phyloP scores from a whole-genome alignment of 2,888 invertebrate genomes.

The Cyrtodaria siliqua region DNA sequence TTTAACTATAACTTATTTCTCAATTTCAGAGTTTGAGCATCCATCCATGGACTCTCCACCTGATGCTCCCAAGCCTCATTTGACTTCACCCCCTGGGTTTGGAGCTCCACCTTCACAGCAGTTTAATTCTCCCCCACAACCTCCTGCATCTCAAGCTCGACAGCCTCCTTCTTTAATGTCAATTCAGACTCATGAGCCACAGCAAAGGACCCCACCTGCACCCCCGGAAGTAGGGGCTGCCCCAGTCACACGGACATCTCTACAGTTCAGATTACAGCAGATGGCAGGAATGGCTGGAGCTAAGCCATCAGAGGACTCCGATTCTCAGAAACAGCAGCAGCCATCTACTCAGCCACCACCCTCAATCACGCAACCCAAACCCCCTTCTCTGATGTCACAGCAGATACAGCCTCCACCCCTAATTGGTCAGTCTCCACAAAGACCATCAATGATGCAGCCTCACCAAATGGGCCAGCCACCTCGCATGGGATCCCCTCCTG shows the following conservation, averaged over 20 bases:
- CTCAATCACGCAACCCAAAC: constrained; percentile 4
- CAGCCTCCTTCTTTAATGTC: neutral
- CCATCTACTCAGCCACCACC: constrained; percentile 23
- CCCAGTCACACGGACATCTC: constrained; percentile 32
- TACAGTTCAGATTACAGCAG: constrained; percentile 53
- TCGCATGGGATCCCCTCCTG: neutral
- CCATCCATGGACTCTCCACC: too few species aligned
- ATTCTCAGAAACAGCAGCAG: constrained; percentile 2
- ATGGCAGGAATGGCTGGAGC: constrained; percentile 32
- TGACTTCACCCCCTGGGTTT: neutral
- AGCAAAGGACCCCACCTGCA: neutral
- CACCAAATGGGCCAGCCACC: neutral
- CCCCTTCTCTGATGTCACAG: constrained; percentile 43
- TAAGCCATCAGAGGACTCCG: constrained; percentile 22
- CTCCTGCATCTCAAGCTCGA: neutral
- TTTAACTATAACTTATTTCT: too few species aligned
- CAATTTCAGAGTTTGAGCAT: too few species aligned
- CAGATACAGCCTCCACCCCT: constrained; percentile 28
- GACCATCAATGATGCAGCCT: constrained; percentile 33
- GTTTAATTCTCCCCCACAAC: neutral
- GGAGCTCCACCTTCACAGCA: neutral
- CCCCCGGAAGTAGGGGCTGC: neutral
- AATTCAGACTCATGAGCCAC: neutral
- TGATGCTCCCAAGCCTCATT: too few species aligned
- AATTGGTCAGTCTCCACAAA: constrained; percentile 1